Evolutionary conservation across 2,797 vertebrate species (phyloP), one percentile per base, ranked within the genome.

Genomic region (Helicolenus hilgendorfi): DNA sequence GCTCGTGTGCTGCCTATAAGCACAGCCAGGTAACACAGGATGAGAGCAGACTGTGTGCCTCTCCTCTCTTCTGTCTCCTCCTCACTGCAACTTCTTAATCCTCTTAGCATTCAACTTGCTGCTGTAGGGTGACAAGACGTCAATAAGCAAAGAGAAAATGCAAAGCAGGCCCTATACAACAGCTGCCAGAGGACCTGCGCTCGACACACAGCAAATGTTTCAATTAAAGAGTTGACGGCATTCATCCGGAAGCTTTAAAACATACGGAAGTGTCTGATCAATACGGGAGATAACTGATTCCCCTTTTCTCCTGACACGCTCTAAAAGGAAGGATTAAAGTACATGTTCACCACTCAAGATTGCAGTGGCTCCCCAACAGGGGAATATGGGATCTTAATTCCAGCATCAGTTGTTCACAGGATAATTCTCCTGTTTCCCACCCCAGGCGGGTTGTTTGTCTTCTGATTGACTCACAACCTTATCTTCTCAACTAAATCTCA

Each of bases 71-170:
- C 64, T 36, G 55, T 79, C 71, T 85, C 73, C 38, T 90, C 76
- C 81, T 76, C 78, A 22, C 38, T 75, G 74, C 68, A 82, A 87
- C 79, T 86, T 88, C 69, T 67, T 85, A 81, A 94, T 92, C 84
- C 78, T 88, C 79, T 92, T 90, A 84, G 58, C 71, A 84, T 85
- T 88, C 84, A 86, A 24, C 76, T 56, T 22, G 76, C 62, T 58
- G 60, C 74, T 79, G 49, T 36, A 33, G 56, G 62, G 45, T 18
- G 65, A 74, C 41, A 75, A 76, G 31, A 75, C 9, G 27, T 92
- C 84, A 85, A 88, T 93, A 86, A 77, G 72, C 67, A 72, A 73
- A 58, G 20, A 13, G 76, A 24, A 80, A 63, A 89, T 72, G 79
- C 64, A 86, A 84, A 85, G 24, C 73, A 38, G 77, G 60, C 33